These are phyloP conservation scores for Sturnus vulgaris DNA, from an alignment of 2,113 vertebrate species.

Conservation along the genomic window DNA sequence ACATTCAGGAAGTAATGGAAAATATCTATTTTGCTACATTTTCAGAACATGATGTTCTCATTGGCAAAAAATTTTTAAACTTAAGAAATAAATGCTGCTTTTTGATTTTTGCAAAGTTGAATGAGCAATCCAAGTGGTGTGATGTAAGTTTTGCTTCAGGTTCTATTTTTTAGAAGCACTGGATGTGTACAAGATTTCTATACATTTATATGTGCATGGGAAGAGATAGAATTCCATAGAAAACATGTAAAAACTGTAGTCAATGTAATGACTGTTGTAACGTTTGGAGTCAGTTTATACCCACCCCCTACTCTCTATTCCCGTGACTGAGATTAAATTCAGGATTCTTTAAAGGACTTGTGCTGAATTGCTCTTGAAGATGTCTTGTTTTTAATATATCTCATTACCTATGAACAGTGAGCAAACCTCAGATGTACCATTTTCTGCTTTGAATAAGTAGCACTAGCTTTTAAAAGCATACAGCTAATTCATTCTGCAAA, in stretches of 20 bases:
- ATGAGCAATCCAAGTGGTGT: background rate
- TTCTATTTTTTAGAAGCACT: background rate
- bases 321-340: background rate
- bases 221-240: background rate
- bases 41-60: background rate
- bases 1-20: background rate
- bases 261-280: background rate
- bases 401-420: background rate
- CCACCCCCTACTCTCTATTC: fast-evolving
- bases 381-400: background rate
- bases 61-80: background rate
- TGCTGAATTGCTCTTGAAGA: background rate
- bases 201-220: background rate
- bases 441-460: background rate
- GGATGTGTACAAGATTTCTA: background rate
- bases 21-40: background rate
- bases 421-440: background rate
- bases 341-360: background rate
- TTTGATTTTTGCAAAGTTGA: background rate
- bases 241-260: background rate
- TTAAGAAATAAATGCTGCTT: background rate
- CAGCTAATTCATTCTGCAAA: background rate
- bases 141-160: background rate
- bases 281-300: background rate
- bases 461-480: background rate